phyloP scores from a whole-genome alignment of 2,797 vertebrate species.

The Aulostomus chinensis region DNA sequence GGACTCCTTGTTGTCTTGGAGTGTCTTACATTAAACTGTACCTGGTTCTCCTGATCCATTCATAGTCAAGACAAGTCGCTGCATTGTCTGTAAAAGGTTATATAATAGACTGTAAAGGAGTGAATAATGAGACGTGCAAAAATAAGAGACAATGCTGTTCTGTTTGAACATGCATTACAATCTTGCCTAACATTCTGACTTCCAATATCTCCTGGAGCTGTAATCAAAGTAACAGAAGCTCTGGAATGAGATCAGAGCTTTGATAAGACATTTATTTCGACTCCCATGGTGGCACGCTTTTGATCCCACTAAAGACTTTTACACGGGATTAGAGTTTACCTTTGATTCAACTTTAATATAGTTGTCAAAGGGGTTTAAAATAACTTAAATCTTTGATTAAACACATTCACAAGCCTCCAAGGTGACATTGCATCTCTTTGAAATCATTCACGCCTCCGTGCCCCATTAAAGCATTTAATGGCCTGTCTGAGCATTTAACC shows the following conservation, averaged over 20 bases:
- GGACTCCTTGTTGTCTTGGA: too few relatives aligned
- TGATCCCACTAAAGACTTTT: conserved; percentile 57
- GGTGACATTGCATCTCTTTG: conserved; percentile 64
- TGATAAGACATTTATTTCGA: conserved; percentile 26
- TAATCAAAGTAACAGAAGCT: conserved; percentile 26
- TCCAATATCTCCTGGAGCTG: conserved; percentile 11
- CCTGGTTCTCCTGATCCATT: too few relatives aligned
- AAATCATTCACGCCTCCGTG: conserved; percentile 60
- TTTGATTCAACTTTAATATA: conserved; percentile 63
- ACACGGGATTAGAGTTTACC: conserved; percentile 54
- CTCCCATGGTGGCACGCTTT: conserved; percentile 45
- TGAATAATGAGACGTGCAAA: too few relatives aligned
- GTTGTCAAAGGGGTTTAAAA: conserved; percentile 44
- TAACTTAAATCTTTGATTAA: conserved; percentile 59
- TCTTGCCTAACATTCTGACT: conserved; percentile 20
- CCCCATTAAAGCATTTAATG: conserved; percentile 64
- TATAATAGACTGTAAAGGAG: too few relatives aligned
- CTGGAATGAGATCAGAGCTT: conserved; percentile 51
- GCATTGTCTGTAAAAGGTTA: too few relatives aligned
- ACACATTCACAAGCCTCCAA: conserved; percentile 45
- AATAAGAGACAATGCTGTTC: too few relatives aligned
- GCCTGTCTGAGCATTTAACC: conserved; percentile 39
- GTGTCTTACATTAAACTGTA: too few relatives aligned
- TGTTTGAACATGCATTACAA: too few relatives aligned
- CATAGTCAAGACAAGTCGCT: too few relatives aligned